These are phyloP conservation scores for Aurelia aurita DNA, from an alignment of 30 jellyfish, hydroid and myxozoan species.

Conservation along the genomic window DNA sequence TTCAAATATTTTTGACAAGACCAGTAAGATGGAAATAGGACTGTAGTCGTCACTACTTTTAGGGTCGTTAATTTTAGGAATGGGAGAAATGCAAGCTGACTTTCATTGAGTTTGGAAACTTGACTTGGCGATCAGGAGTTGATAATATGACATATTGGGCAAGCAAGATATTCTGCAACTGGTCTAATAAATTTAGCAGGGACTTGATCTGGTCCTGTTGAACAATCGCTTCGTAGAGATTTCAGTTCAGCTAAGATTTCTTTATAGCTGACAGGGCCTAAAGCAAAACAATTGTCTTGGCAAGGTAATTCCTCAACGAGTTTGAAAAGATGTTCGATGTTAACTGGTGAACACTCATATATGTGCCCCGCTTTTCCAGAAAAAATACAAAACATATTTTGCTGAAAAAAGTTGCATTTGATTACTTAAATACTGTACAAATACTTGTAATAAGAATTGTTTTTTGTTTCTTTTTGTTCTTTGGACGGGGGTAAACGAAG, in stretches of 20 bases:
- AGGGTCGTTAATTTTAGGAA: constrained; percentile 40
- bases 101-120: constrained; percentile 39
- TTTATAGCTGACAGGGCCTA: constrained; percentile 39
- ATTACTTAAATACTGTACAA: too few species aligned
- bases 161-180: constrained; percentile 48
- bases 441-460: too few species aligned
- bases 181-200: constrained; percentile 47
- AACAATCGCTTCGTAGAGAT: constrained; percentile 24
- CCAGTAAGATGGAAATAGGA: constrained; percentile 46
- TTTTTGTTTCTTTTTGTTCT: too few species aligned
- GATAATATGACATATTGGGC: constrained; percentile 26
- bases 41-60: constrained; percentile 22
- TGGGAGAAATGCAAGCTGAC: constrained; percentile 57
- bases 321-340: not conserved
- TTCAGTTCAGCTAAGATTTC: constrained; percentile 34
- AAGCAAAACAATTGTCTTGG: not conserved
- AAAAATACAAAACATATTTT: too few species aligned
- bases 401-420: too few species aligned
- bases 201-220: constrained; percentile 64
- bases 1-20: constrained; percentile 39
- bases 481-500: too few species aligned
- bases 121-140: constrained; percentile 32
- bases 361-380: not conserved
- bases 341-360: not conserved
- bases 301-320: not conserved